phyloP scores from a whole-genome alignment of 2,113 vertebrate species.

The Forbesichthys agassizii region DNA sequence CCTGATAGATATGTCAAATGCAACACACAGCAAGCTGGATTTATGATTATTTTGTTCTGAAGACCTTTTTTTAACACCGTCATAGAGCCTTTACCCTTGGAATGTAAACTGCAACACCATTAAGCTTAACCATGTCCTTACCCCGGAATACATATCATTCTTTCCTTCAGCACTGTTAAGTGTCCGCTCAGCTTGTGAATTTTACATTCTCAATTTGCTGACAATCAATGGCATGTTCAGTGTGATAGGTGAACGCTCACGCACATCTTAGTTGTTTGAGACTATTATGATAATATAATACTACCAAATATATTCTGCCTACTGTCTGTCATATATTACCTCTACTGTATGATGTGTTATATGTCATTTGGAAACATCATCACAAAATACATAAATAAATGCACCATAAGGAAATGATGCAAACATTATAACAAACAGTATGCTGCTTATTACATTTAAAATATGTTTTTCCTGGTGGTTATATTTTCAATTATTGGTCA shows the following conservation, averaged over 20 bases:
- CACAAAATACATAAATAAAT: neutral
- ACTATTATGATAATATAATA: neutral
- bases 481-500: neutral
- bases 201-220: constrained; percentile 28
- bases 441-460: too few species aligned
- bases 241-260: neutral
- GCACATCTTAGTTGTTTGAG: neutral
- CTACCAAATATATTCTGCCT: too few species aligned
- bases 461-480: too few species aligned
- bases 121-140: constrained; percentile 63
- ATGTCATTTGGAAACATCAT: neutral
- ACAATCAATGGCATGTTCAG: neutral
- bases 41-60: constrained; percentile 99
- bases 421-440: too few species aligned
- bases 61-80: constrained; percentile 91
- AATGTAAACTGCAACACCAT: constrained; percentile 87
- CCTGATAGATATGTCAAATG: constrained; percentile 99
- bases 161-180: constrained; percentile 48
- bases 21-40: constrained; percentile 97
- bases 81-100: constrained; percentile 83
- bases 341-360: neutral
- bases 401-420: too few species aligned
- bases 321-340: too few species aligned
- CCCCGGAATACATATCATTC: constrained; percentile 54
- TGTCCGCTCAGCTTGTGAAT: constrained; percentile 52